Evolutionary conservation across 2,113 vertebrate genomes (phyloP), one percentile per base, ranked within the genome.

Genomic region (Mustela lutreola): DNA sequence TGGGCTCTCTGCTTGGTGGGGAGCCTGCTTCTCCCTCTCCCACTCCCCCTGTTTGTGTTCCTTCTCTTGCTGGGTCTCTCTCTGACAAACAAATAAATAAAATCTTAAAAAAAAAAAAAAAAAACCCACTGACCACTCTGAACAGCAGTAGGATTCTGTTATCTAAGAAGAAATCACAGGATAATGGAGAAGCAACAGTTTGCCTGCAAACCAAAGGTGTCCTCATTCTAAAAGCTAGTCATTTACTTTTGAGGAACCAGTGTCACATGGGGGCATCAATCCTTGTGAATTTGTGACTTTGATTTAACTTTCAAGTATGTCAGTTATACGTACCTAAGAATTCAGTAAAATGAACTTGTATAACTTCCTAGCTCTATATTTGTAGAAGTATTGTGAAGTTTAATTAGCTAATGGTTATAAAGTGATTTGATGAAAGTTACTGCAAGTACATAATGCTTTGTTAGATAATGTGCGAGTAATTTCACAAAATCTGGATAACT

Each of bases 401-500:
- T 93, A 93, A 94, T 97, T 96, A 97, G 95, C 67, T 96, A 81
- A 63, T 93, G 33, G 65, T 91, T 97, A 56, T 79, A 85, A 94
- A 97, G 81, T 86, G 62, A 96, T 97, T 80, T 87, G 81, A 95
- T 87, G 65, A 87, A 96, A 89, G 93, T 86, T 95, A 75, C 58
- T 87, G 26, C 89, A 79, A 91, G 65, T 39, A 76, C 71, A 71
- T 92, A 95, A 81, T 93, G 88, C 76, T 96, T 95, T 95, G 85
- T 85, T 95, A 94, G 95, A 67, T 91, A 89, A 97, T 95, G 73
- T 60, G 78, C 1, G 28, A 89, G 85, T 75, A 93, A 91, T 98
- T 97, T 97, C 91, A 93, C 45, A 79, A 95, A 97, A 89, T 96
- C 94, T 95, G 94, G 95, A 18, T 89, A 95, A 96, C 95, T 95